Evolutionary conservation across 2,888 invertebrate species (phyloP), one percentile per base, ranked within the genome.

Genomic region (Apamea anceps): DNA sequence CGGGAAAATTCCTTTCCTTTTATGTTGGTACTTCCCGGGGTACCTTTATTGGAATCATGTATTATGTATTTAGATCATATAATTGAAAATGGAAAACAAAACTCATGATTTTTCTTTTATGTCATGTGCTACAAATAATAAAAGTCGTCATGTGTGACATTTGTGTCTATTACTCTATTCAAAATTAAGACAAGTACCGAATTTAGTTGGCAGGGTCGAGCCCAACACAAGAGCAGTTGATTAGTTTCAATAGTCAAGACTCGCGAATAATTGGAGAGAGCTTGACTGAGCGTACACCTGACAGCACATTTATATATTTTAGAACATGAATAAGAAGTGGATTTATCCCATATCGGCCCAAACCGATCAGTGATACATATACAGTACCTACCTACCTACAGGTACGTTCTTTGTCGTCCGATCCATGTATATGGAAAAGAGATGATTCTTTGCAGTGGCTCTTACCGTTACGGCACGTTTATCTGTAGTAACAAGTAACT

Each of bases 1-100:
- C 6, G 45, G 54, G 62, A 57, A 77, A 72, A 83, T 63, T 71
- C 70, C 18, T 71, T 60, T 67, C 45, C 32, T 65, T 75, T 75
- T 51, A 57, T 62, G 54, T 67, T n/a, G n/a, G 28, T 62, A 32
- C 7, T 1, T 67, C n/a, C 25, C n/a, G 48, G 5, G 60, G 25
- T 25, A 68, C 45, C 18, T n/a, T 60, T 45, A 51, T 37, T 51
- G 45, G 32, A 73, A 51, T 8, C n/a, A n/a, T 51, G 28, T 25
- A 6, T 70, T 37, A 54, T 25, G 10, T 68, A 48, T 54, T 60
- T 45, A 28, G 10, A 42, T 77, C 5, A 70, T 71, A 48, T 42
- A 0, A 66, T 28, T 66, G 63, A 10, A 21, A 71, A 37, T 54
- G 37, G 18, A 37, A 42, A 72, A 13, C 37, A 37, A 72, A 37